Percentiles rank a stretch among this genome's conserved stretches.
These are phyloP conservation scores for Drosophila orena DNA, from an alignment of 1,140 invertebrate species.

Conservation along the genomic window DNA sequence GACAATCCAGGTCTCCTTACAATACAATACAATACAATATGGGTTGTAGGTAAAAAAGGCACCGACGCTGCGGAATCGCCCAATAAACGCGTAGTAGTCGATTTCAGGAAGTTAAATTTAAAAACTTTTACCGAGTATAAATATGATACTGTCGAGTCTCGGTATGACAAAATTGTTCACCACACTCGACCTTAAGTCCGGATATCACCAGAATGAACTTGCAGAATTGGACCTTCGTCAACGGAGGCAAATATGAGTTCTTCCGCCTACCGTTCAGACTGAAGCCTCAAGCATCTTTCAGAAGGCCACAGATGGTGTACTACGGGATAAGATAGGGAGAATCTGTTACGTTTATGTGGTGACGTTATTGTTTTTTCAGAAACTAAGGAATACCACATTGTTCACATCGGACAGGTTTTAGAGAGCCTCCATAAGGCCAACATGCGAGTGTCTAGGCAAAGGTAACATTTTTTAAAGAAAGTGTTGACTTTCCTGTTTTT, in stretches of 20 bases:
- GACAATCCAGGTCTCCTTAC: neutral
- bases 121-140: neutral
- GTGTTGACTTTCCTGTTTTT: no score
- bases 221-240: neutral
- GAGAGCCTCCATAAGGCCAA: no score
- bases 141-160: neutral
- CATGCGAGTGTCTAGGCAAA: no score
- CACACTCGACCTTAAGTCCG: conserved; percentile 2
- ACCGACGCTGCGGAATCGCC: neutral
- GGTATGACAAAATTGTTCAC: neutral
- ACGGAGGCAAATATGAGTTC: no score
- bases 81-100: neutral
- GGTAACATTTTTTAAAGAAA: no score
- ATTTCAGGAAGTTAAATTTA: neutral
- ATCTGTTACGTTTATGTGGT: neutral
- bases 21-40: neutral
- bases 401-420: no score
- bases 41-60: neutral
- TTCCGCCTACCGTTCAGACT: no score
- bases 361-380: conserved; percentile 1
- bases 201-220: conserved; percentile 2
- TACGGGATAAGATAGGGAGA: neutral
- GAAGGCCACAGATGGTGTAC: no score
- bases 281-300: no score
- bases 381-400: neutral